These are phyloP conservation scores for Lasioglossum pauxillum DNA, from an alignment of 2,888 invertebrate species.

Conservation along the genomic window DNA sequence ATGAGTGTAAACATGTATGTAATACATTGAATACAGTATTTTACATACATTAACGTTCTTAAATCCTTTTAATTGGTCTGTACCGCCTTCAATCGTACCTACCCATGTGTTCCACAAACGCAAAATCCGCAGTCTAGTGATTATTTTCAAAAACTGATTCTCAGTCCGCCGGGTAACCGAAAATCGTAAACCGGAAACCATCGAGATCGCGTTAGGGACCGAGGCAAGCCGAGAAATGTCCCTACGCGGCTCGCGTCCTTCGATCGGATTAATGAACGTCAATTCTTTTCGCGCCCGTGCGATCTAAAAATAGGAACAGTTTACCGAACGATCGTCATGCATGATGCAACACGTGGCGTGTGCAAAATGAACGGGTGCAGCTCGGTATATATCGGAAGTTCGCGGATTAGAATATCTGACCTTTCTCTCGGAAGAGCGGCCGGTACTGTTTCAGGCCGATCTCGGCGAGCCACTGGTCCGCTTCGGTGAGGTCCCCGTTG, in stretches of 20 bases:
- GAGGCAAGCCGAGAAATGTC: not conserved
- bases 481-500: conserved; percentile 87
- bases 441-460: conserved; percentile 90
- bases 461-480: conserved; percentile 91
- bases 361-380: not conserved
- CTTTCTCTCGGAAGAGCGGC: conserved; percentile 89
- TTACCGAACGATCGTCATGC: not conserved
- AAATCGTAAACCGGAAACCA: not conserved
- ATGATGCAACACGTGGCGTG: not conserved
- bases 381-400: not conserved
- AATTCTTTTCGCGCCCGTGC: not conserved
- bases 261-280: not conserved
- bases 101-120: too few species aligned
- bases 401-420: conserved; percentile 85
- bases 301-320: not conserved
- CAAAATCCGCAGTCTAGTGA: too few species aligned
- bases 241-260: not conserved
- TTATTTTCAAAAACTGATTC: not conserved
- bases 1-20: too few species aligned
- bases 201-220: not conserved
- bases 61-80: too few species aligned
- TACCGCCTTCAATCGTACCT: too few species aligned
- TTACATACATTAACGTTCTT: too few species aligned
- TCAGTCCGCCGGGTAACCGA: not conserved
- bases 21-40: too few species aligned